These are phyloP conservation scores for Odocoileus hemionus DNA, from an alignment of 2,113 vertebrate genomes.

Conservation along the genomic window DNA sequence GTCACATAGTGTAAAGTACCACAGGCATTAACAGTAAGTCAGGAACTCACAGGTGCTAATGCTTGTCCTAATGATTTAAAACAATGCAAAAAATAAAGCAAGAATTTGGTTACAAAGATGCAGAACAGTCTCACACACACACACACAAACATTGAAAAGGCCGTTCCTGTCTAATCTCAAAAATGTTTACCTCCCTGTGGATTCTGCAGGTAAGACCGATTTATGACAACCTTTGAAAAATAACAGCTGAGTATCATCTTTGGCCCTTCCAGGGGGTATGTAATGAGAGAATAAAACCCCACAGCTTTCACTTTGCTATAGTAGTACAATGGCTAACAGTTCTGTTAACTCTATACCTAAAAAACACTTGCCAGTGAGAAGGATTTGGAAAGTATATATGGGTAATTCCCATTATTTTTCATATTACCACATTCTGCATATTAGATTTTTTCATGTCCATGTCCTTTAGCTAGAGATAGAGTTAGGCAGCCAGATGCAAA, in stretches of 20 bases:
- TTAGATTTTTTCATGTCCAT: not conserved
- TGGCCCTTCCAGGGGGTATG: not conserved
- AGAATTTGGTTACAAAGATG: not conserved
- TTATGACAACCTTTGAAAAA: slow-evolving; percentile 5
- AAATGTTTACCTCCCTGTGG: not conserved
- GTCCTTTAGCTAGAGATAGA: not conserved
- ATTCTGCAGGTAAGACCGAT: not conserved
- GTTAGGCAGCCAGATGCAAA: not conserved
- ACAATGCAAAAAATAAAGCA: not conserved
- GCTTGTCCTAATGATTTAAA: not conserved
- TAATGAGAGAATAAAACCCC: not conserved
- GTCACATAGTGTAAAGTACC: not conserved
- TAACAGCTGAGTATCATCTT: not conserved
- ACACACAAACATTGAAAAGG: not conserved
- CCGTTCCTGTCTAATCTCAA: not conserved
- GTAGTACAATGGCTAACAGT: not conserved
- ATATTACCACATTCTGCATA: not conserved
- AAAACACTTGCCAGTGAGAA: not conserved
- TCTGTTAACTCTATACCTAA: not conserved
- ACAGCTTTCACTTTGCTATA: not conserved
- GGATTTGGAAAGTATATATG: not conserved
- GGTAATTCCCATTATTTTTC: not conserved
- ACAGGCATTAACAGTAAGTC: not conserved
- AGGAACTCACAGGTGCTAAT: not conserved
- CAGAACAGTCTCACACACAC: not conserved